A percentile compares a stretch with the other conserved stretches of the same genome.
These are phyloP conservation scores for Myrmecobius fasciatus DNA, from an alignment of 2,113 vertebrate species.

Conservation along the genomic window DNA sequence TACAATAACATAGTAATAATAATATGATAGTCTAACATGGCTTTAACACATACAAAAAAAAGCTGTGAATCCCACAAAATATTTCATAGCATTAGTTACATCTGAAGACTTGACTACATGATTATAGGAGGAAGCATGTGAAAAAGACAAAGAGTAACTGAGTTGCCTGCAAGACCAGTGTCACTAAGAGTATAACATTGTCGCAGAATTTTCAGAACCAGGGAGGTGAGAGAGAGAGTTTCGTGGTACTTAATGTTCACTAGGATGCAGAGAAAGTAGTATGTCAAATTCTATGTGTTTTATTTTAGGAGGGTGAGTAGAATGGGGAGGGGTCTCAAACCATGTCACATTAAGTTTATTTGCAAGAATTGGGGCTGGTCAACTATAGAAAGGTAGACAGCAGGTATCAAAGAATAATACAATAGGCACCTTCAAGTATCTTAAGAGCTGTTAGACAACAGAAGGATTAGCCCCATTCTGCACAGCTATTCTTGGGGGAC, in stretches of 20 bases:
- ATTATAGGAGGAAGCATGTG: background rate
- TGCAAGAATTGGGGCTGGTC: background rate
- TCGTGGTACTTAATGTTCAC: background rate
- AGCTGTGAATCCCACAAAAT: background rate
- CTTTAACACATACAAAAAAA: background rate
- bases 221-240: background rate
- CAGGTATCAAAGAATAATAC: background rate
- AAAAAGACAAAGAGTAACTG: background rate
- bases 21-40: background rate
- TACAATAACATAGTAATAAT: constrained; percentile 5
- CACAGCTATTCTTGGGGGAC: background rate
- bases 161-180: background rate
- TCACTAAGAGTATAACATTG: background rate
- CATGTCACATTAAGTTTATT: background rate
- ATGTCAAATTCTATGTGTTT: background rate
- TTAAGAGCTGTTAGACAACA: background rate
- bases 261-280: background rate
- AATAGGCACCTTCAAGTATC: background rate
- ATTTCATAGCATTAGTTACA: background rate
- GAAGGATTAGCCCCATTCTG: background rate
- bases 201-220: background rate
- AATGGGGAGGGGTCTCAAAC: background rate
- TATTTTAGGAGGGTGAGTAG: background rate
- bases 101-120: background rate
- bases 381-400: background rate